Evolutionary conservation across 1,140 invertebrate species (phyloP).

Genomic region (Oedothorax gibbosus): DNA sequence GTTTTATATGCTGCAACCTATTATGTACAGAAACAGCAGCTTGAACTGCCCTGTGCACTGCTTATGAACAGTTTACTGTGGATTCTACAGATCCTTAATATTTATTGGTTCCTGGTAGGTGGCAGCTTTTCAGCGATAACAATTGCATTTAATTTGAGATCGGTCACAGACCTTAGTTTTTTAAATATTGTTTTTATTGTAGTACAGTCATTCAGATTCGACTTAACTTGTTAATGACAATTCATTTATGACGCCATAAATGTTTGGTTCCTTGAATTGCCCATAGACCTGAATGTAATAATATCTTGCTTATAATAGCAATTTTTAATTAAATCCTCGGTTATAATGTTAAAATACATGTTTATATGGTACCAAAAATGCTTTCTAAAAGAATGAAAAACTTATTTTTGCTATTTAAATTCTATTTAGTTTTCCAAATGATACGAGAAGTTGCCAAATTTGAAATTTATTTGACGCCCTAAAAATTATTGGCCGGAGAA

Average conservation of each 20-base stretch:
- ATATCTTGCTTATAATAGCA: no score
- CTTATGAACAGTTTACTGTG: slow-evolving; percentile 68
- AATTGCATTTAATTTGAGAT: neutral
- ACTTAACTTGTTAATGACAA: neutral
- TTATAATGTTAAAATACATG: no score
- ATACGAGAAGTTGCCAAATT: no score
- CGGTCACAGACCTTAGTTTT: neutral
- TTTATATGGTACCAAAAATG: no score
- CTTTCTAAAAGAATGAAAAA: no score
- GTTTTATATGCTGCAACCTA: slow-evolving; percentile 67
- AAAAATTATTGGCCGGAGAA: no score
- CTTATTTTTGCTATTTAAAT: no score
- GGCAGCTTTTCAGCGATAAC: neutral
- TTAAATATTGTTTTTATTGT: neutral
- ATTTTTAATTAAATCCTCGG: no score
- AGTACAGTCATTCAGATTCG: neutral
- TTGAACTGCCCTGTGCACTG: slow-evolving; percentile 65
- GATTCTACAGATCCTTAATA: slow-evolving; percentile 67
- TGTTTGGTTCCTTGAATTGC: neutral
- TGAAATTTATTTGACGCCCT: no score
- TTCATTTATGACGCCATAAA: neutral
- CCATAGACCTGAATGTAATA: no score
- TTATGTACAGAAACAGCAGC: slow-evolving; percentile 62
- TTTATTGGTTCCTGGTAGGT: slow-evolving; percentile 71
- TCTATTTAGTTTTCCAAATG: no score